These are phyloP conservation scores for Nesoenas mayeri DNA, from an alignment of 2,113 vertebrate genomes.

Conservation along the genomic window DNA sequence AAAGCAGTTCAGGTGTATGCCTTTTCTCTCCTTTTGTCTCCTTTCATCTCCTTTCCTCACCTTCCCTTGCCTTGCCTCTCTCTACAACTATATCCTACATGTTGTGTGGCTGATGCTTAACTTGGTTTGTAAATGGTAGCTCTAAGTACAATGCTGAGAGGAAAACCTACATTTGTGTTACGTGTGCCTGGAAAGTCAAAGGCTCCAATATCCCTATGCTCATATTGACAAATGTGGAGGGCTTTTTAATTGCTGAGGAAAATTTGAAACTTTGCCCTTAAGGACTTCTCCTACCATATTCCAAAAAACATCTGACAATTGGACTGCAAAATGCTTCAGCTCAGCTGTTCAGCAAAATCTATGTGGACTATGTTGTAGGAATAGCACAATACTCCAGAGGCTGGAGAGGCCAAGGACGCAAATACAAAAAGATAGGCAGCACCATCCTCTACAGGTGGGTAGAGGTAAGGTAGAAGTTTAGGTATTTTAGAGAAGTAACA, in stretches of 20 bases:
- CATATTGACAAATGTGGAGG: not conserved
- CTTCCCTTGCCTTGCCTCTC: not conserved
- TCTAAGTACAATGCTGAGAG: fast-evolving
- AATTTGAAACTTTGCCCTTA: not conserved
- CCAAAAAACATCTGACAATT: not conserved
- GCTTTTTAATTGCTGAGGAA: not conserved
- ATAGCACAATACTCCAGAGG: fast-evolving
- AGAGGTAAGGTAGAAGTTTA: not conserved
- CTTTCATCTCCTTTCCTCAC: no score
- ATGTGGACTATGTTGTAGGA: not conserved
- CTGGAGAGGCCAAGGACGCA: not conserved
- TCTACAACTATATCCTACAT: not conserved
- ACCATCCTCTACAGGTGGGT: not conserved
- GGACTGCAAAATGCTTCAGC: not conserved
- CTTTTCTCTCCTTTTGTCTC: no score
- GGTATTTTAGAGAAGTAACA: not conserved
- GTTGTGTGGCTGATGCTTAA: not conserved
- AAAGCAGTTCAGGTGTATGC: not conserved
- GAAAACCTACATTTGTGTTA: not conserved
- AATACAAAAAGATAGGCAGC: not conserved
- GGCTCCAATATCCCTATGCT: not conserved
- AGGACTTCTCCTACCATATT: not conserved
- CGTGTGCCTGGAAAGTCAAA: not conserved
- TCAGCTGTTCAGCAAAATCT: not conserved
- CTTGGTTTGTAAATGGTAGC: not conserved